A percentile compares a stretch with the other conserved stretches of the same genome.
Evolutionary conservation across 92 coral and sea anemone genomes (phyloP).

Genomic region (Nematostella vectensis): DNA sequence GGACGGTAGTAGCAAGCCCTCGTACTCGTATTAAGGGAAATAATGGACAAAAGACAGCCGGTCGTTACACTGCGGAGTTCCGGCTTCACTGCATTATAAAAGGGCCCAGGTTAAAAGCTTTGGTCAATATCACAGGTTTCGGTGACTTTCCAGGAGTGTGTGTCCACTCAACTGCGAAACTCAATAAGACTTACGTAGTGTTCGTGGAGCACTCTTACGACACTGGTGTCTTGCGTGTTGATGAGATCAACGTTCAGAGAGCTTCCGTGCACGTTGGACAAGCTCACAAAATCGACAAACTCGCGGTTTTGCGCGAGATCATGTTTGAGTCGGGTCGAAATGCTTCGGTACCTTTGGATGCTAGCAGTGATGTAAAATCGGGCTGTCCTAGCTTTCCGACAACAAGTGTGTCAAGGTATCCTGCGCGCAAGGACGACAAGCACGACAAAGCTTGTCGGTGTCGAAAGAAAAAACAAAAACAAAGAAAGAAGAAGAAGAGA

Average conservation of each 20-base stretch:
- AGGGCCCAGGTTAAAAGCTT: slow-evolving; percentile 59
- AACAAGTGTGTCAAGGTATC: slow-evolving; percentile 20
- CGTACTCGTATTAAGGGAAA: slow-evolving; percentile 26
- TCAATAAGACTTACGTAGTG: slow-evolving; percentile 69
- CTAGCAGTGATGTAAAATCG: slow-evolving; percentile 19
- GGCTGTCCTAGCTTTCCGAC: slow-evolving; percentile 38
- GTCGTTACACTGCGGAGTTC: slow-evolving; percentile 60
- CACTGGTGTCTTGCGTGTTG: slow-evolving; percentile 30
- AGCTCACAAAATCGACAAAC: slow-evolving; percentile 14
- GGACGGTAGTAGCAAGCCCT: slow-evolving; percentile 72
- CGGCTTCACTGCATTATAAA: slow-evolving; percentile 68
- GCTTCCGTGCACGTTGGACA: slow-evolving; percentile 52
- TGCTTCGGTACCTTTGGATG: slow-evolving; percentile 51
- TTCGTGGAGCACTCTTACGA: slow-evolving; percentile 35
- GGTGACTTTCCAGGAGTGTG: slow-evolving; percentile 68
- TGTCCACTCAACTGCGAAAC: slow-evolving; percentile 57
- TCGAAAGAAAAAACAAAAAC: slow-evolving; percentile 36
- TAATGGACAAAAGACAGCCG: slow-evolving; percentile 10
- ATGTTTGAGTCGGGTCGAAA: slow-evolving; percentile 37
- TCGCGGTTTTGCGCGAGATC: slow-evolving; percentile 44
- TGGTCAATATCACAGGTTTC: slow-evolving; percentile 68
- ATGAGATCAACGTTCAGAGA: slow-evolving; percentile 51
- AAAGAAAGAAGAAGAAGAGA: slow-evolving; percentile 31
- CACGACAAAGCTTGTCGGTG: slow-evolving; percentile 19
- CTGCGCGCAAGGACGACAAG: slow-evolving; percentile 12